A percentile compares a stretch with the other conserved stretches of the same genome.
Conservation (phyloP, 2,888 invertebrate species). For the Cheilosia pagana region DNA sequence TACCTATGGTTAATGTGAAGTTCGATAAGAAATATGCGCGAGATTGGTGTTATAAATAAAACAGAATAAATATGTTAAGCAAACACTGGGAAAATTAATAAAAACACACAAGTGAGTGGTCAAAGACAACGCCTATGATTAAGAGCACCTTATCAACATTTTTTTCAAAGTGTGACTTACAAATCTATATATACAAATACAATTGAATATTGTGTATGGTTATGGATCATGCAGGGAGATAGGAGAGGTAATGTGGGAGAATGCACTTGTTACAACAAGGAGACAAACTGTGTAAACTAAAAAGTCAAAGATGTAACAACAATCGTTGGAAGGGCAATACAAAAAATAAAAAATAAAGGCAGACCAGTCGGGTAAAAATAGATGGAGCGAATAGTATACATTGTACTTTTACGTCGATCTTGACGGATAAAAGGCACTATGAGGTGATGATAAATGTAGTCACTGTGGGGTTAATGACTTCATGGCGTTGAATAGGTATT, state of each 20-base stretch:
- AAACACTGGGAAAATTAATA: not conserved
- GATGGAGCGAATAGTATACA: too few species aligned
- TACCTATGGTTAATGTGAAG: not conserved
- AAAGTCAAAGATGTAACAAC: not conserved
- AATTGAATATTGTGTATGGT: not conserved
- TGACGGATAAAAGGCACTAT: not conserved
- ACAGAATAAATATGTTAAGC: slow-evolving; percentile 2
- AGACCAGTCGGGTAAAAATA: too few species aligned
- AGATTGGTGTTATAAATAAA: not conserved
- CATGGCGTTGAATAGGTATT: not conserved
- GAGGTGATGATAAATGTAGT: not conserved
- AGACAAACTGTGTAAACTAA: slow-evolving; percentile 32
- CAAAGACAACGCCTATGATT: slow-evolving; percentile 54
- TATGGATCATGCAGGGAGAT: slow-evolving; percentile 10
- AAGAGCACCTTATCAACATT: slow-evolving; percentile 34
- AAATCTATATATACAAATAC: slow-evolving; percentile 2
- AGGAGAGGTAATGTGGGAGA: not conserved
- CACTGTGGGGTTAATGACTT: not conserved
- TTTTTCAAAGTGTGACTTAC: slow-evolving; percentile 23
- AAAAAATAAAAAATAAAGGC: not conserved
- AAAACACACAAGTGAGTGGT: slow-evolving; percentile 14
- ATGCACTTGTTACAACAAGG: slow-evolving; percentile 23
- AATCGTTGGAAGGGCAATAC: not conserved
- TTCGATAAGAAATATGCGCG: not conserved
- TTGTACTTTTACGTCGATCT: too few species aligned